Conservation (phyloP, 2,888 invertebrate species). For the Ectobius pallidus region DNA sequence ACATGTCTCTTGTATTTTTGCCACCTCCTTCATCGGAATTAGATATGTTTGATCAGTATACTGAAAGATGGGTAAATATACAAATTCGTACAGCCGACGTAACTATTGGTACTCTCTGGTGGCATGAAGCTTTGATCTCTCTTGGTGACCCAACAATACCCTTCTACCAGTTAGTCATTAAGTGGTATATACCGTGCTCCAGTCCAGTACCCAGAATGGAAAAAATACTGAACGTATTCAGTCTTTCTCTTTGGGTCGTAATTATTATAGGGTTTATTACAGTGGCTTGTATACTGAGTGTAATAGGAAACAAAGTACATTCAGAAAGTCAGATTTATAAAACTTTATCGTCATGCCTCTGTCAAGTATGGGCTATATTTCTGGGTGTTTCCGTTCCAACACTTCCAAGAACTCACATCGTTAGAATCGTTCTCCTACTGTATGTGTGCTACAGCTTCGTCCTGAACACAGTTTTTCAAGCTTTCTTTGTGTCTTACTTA, state of each 20-base stretch:
- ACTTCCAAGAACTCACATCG: background rate
- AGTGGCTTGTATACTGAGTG: background rate
- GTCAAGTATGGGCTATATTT: background rate
- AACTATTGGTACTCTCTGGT: too few species aligned
- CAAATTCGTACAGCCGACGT: too few species aligned
- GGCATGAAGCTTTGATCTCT: background rate
- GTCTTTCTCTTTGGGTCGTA: background rate
- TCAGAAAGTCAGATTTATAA: background rate
- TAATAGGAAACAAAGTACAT: background rate
- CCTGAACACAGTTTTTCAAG: background rate
- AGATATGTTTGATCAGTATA: too few species aligned
- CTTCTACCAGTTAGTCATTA: background rate
- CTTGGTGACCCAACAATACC: background rate
- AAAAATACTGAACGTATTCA: background rate
- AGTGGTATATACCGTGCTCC: slow-evolving; percentile 9
- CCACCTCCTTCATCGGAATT: too few species aligned
- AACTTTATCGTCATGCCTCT: background rate
- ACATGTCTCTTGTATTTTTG: background rate
- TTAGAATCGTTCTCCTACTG: background rate
- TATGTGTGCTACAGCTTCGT: background rate
- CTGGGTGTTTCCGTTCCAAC: background rate
- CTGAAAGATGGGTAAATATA: too few species aligned
- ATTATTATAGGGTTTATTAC: background rate
- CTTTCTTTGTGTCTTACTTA: background rate
- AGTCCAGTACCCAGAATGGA: background rate